Evolutionary conservation across 2,888 invertebrate species (phyloP).

Genomic region (Nomada flava): DNA sequence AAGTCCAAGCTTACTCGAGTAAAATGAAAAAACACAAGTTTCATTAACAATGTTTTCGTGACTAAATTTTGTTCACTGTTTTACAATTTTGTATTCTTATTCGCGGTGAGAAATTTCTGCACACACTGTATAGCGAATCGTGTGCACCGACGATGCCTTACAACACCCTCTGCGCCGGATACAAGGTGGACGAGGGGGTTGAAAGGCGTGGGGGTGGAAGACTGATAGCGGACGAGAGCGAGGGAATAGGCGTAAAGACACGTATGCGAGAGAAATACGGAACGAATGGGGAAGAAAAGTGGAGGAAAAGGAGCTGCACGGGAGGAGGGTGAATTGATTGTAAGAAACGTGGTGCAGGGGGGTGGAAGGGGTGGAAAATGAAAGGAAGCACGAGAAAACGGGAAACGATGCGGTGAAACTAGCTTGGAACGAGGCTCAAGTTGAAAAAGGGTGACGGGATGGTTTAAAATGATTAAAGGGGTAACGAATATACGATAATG

Average conservation of each 20-base stretch:
- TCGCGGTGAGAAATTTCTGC: too few species aligned
- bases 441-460: not conserved
- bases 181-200: constrained; percentile 9
- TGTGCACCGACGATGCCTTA: constrained; percentile 67
- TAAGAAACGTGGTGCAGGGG: constrained; percentile 7
- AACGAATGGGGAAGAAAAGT: constrained; percentile 39
- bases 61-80: too few species aligned
- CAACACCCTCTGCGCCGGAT: constrained; percentile 49
- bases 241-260: constrained; percentile 37
- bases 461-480: constrained; percentile 22
- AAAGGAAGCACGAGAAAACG: constrained; percentile 7
- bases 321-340: constrained; percentile 43
- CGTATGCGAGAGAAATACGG: constrained; percentile 39
- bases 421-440: constrained; percentile 13
- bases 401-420: constrained; percentile 36
- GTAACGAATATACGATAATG: constrained; percentile 15
- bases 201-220: constrained; percentile 15
- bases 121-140: constrained; percentile 54
- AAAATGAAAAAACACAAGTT: too few species aligned
- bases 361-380: constrained; percentile 10
- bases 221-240: constrained; percentile 31
- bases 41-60: too few species aligned
- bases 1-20: too few species aligned
- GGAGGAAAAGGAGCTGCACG: constrained; percentile 8
- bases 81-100: too few species aligned